Evolutionary conservation across 2,888 invertebrate genomes (phyloP).

Genomic region (Allygus modestus): DNA sequence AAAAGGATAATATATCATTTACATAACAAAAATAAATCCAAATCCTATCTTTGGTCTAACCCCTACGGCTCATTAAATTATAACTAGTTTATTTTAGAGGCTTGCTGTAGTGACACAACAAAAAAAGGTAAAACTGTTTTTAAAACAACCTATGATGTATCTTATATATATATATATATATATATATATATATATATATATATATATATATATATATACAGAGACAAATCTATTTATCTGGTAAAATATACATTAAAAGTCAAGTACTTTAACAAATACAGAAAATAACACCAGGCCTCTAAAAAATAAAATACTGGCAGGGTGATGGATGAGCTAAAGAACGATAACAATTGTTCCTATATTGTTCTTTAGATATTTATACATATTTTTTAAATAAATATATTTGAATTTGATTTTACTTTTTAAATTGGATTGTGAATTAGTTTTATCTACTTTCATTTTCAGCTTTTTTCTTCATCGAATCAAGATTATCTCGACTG

Average conservation of each 20-base stretch:
- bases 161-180: not conserved
- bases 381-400: not conserved
- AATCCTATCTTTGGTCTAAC: constrained; percentile 26
- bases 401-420: not conserved
- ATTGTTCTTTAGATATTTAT: not conserved
- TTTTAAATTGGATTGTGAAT: not conserved
- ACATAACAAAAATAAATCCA: constrained; percentile 20
- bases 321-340: not conserved
- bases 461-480: not conserved
- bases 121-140: not conserved
- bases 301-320: constrained; percentile 8
- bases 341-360: not conserved
- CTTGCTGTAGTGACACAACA: not conserved
- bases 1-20: not conserved
- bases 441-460: constrained; percentile 8
- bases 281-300: not conserved
- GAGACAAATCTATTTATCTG: not conserved
- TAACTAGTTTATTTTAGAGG: not conserved
- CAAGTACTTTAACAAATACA: not conserved
- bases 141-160: not conserved
- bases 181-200: too few relatives aligned
- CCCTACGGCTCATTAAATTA: not conserved
- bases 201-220: too few relatives aligned
- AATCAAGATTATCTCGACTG: constrained; percentile 43
- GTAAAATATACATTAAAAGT: not conserved